Percentiles rank a stretch among this genome's conserved stretches.
phyloP scores from a whole-genome alignment of 1,140 invertebrate genomes.

The Tetragonula clypearis region DNA sequence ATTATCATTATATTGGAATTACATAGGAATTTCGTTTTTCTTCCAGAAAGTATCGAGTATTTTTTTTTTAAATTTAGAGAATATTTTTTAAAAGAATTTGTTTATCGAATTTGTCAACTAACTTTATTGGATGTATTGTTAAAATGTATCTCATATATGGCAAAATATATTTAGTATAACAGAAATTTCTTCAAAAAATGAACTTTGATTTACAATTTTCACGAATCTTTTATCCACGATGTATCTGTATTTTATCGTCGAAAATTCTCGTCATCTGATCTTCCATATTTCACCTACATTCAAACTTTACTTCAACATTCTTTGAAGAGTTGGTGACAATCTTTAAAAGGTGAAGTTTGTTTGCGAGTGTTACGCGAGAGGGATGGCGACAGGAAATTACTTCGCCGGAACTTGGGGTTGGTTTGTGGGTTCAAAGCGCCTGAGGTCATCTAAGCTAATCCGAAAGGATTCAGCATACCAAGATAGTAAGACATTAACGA shows the following conservation, averaged over 20 bases:
- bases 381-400: slow-evolving; percentile 25
- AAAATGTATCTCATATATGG: no score
- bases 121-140: no score
- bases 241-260: not conserved
- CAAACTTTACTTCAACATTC: not conserved
- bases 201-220: not conserved
- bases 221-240: not conserved
- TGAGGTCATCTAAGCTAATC: slow-evolving; percentile 2
- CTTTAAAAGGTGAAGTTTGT: not conserved
- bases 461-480: not conserved
- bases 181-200: not conserved
- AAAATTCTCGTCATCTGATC: not conserved
- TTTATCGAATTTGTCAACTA: no score
- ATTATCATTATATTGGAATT: no score
- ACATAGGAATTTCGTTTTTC: no score
- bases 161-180: no score
- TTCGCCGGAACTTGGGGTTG: not conserved
- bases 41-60: no score
- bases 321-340: not conserved
- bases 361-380: not conserved
- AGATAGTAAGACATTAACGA: not conserved
- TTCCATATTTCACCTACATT: not conserved
- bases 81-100: no score
- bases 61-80: no score
- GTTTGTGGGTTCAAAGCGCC: not conserved